Percentiles rank a stretch among this genome's conserved stretches.
These are phyloP conservation scores for Alouatta palliata DNA, from an alignment of 2,113 vertebrate species.

Conservation along the genomic window DNA sequence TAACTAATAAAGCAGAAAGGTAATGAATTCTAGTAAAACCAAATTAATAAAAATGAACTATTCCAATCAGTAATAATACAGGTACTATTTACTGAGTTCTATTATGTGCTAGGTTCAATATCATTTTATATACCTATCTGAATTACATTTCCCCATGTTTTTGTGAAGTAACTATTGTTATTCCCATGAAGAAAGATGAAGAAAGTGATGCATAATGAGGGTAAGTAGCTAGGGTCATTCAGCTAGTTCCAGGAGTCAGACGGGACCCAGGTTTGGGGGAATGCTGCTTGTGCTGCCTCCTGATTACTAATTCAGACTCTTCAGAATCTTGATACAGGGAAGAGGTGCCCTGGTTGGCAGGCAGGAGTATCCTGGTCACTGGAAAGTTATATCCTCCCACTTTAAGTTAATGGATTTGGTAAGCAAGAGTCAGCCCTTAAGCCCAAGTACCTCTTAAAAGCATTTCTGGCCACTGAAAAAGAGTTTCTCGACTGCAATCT, in stretches of 20 bases:
- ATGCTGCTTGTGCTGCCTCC: neutral
- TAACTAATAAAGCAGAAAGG: neutral
- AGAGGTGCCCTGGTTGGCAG: neutral
- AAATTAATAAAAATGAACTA: neutral
- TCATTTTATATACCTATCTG: conserved; percentile 24
- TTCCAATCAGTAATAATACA: conserved; percentile 5
- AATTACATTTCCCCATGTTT: neutral
- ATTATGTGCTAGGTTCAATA: neutral
- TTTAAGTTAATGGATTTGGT: conserved; percentile 45
- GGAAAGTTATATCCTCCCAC: neutral
- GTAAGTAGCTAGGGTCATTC: neutral
- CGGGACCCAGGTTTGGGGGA: neutral
- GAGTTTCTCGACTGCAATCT: neutral
- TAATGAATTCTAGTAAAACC: neutral
- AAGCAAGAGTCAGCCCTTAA: neutral
- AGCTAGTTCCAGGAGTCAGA: neutral
- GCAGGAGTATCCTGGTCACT: neutral
- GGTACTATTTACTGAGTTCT: neutral
- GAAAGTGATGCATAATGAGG: neutral
- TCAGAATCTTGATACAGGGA: conserved; percentile 25
- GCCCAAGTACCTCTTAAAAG: neutral
- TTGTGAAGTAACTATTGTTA: conserved; percentile 9
- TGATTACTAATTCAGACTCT: conserved; percentile 43
- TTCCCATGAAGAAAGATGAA: neutral
- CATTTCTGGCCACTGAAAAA: neutral